Conservation (phyloP, 2,888 invertebrate species). For the Polyploca ridens region DNA sequence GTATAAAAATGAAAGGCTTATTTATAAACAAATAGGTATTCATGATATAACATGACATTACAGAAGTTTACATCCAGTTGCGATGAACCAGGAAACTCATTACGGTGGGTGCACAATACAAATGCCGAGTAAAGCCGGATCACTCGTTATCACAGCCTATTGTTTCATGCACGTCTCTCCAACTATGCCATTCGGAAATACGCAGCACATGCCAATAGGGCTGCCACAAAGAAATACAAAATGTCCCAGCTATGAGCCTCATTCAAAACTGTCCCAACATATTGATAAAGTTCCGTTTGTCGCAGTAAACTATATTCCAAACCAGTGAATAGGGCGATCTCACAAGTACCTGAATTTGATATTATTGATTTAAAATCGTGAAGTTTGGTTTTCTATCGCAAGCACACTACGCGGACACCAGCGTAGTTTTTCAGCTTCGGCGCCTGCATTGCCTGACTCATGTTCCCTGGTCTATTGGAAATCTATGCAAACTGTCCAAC, state of each 20-base stretch:
- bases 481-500: too few species aligned
- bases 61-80: constrained; percentile 18
- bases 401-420: too few species aligned
- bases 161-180: constrained; percentile 26
- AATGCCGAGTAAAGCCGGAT: constrained; percentile 25
- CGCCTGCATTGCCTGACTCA: too few species aligned
- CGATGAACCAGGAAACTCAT: constrained; percentile 44
- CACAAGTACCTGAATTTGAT: too few species aligned
- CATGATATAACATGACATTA: background rate
- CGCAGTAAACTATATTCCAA: too few species aligned
- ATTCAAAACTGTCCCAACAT: too few species aligned
- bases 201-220: background rate
- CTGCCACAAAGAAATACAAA: background rate
- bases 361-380: too few species aligned
- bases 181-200: background rate
- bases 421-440: too few species aligned
- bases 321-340: too few species aligned
- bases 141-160: constrained; percentile 31
- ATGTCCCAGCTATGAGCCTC: background rate
- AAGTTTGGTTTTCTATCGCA: too few species aligned
- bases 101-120: constrained; percentile 29
- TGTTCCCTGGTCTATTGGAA: too few species aligned
- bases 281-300: too few species aligned
- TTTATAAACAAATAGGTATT: background rate
- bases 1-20: background rate